Evolutionary conservation across 2,888 invertebrate genomes (phyloP).

Genomic region (Malachius bipustulatus): DNA sequence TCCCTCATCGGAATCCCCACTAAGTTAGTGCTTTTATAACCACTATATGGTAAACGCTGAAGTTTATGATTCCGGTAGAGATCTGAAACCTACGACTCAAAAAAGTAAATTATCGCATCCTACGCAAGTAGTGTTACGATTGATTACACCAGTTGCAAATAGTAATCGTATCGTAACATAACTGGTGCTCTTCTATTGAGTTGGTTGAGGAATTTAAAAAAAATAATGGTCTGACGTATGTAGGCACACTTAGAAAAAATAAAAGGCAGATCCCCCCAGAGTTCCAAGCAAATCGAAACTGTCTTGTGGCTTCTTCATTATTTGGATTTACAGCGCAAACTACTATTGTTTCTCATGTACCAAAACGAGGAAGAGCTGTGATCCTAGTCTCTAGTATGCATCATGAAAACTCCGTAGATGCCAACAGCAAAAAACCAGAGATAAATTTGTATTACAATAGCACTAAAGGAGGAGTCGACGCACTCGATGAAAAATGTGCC

Average conservation of each 20-base stretch:
- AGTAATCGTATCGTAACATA: constrained; percentile 21
- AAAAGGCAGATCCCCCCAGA: constrained; percentile 12
- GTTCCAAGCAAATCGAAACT: constrained; percentile 4
- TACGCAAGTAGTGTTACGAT: constrained; percentile 15
- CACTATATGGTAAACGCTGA: no score
- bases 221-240: constrained; percentile 12
- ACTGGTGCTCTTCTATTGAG: constrained; percentile 18
- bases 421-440: constrained; percentile 15
- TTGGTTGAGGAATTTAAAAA: constrained; percentile 8
- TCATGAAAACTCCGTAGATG: constrained; percentile 14
- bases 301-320: constrained; percentile 2
- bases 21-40: no score
- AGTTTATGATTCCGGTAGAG: no score
- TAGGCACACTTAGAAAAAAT: constrained; percentile 13
- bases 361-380: constrained; percentile 11
- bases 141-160: constrained; percentile 13
- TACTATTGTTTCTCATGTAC: constrained; percentile 12
- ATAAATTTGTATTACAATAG: constrained; percentile 20
- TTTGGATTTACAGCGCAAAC: constrained; percentile 11
- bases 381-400: constrained; percentile 13
- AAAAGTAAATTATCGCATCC: no score
- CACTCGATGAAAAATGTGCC: constrained; percentile 19
- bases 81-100: no score
- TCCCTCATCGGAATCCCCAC: no score
- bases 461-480: constrained; percentile 20